Evolutionary conservation across 37 sponge, comb jelly and placozoan genomes (phyloP).

Genomic region (Spongilla lacustris): DNA sequence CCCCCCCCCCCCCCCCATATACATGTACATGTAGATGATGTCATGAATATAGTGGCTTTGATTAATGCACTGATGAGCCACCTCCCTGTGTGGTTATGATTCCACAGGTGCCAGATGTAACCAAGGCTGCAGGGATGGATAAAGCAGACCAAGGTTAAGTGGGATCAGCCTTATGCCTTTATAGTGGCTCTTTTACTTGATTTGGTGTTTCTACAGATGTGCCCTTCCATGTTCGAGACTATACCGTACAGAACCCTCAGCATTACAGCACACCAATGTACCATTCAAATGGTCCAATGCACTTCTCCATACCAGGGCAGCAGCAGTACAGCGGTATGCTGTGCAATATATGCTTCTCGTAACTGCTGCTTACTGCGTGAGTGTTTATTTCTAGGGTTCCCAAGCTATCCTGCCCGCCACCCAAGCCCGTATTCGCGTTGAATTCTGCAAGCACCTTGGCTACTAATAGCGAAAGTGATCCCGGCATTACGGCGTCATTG

Average conservation of each 20-base stretch:
- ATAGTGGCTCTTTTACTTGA: neutral
- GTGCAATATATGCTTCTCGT: neutral
- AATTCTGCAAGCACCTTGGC: neutral
- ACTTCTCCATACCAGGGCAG: neutral
- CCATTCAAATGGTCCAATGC: neutral
- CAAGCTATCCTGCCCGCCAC: neutral
- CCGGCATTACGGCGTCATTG: neutral
- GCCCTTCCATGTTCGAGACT: neutral
- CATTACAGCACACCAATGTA: neutral
- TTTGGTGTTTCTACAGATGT: neutral
- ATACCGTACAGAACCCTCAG: neutral
- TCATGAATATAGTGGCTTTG: too few relatives aligned
- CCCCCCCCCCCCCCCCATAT: too few relatives aligned
- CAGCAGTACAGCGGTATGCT: neutral
- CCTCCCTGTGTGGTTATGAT: too few relatives aligned
- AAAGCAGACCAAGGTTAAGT: neutral
- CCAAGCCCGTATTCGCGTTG: neutral
- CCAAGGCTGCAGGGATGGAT: neutral
- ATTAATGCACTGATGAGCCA: neutral
- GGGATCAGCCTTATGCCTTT: neutral
- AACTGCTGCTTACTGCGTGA: neutral
- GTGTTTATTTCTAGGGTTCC: neutral
- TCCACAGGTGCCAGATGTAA: neutral
- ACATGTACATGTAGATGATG: too few relatives aligned
- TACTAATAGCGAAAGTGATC: neutral